These are phyloP conservation scores for Drosophila subpulchrella DNA, from an alignment of 1,140 invertebrate species.

Conservation along the genomic window DNA sequence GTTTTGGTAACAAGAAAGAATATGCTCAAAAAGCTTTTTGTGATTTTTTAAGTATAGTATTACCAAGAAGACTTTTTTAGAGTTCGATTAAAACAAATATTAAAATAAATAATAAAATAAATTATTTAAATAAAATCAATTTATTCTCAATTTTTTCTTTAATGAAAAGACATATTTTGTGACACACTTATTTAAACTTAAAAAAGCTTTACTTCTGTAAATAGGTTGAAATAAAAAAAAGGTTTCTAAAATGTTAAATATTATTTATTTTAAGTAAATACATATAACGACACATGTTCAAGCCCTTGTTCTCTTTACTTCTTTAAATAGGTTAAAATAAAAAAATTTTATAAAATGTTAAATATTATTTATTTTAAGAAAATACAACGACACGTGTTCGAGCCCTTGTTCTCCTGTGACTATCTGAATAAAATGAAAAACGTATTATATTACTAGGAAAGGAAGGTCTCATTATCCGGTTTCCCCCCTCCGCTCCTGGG, in stretches of 20 bases:
- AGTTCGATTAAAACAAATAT: too few relatives aligned
- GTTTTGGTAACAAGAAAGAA: too few relatives aligned
- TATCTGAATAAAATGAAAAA: background rate
- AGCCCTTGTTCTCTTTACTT: too few relatives aligned
- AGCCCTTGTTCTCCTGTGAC: background rate
- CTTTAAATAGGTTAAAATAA: background rate
- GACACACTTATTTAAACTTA: too few relatives aligned
- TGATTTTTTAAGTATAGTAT: too few relatives aligned
- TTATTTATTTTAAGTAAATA: background rate
- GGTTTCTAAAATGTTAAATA: background rate
- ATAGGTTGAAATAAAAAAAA: background rate
- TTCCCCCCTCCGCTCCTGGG: slow-evolving; percentile 2
- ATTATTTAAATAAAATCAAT: too few relatives aligned
- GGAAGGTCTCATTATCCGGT: background rate
- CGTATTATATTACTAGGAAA: background rate
- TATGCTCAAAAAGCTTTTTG: too few relatives aligned
- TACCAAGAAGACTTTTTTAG: too few relatives aligned
- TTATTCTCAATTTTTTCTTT: too few relatives aligned
- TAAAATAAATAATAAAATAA: too few relatives aligned
- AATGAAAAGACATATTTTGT: too few relatives aligned
- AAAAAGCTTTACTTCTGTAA: too few relatives aligned
- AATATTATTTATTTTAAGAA: background rate
- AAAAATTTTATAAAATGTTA: background rate
- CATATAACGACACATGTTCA: background rate
- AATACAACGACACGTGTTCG: background rate